phyloP scores from a whole-genome alignment of 2,113 vertebrate species.

The Orcinus orca region DNA sequence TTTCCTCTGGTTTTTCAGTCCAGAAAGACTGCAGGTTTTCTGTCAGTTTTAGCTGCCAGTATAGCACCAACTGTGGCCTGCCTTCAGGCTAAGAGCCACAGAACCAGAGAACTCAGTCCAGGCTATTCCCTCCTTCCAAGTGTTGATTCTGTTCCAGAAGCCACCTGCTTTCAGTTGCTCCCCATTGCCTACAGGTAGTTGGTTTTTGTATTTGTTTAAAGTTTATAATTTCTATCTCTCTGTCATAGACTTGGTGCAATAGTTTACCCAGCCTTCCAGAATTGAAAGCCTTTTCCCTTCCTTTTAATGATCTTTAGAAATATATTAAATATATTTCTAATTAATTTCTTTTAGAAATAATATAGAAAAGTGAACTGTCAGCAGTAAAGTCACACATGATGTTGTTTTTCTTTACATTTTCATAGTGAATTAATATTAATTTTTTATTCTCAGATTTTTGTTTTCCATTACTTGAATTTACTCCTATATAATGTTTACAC shows the following conservation, averaged over 20 bases:
- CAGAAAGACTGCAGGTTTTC: background rate
- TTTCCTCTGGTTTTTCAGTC: background rate
- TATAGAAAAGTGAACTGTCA: background rate
- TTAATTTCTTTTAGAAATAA: background rate
- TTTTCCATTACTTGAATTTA: background rate
- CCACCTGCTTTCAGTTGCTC: background rate
- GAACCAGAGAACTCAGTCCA: background rate
- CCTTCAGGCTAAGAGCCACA: background rate
- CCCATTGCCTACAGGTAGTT: background rate
- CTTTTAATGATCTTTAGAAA: background rate
- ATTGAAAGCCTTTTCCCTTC: background rate
- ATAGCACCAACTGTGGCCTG: background rate
- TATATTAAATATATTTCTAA: background rate
- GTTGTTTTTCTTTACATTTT: conserved; percentile 24
- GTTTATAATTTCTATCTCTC: background rate
- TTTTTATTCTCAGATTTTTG: background rate
- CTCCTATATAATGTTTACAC: background rate
- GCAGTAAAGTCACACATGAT: background rate
- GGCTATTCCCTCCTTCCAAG: background rate
- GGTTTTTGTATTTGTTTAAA: background rate
- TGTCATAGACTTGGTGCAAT: background rate
- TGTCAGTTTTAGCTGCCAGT: background rate
- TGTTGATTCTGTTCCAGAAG: background rate
- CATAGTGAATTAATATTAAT: background rate
- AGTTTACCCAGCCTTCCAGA: background rate